Base-by-base conservation (phyloP, 2,888 invertebrate species). In the Drosophila parthenogenetica region DNA sequence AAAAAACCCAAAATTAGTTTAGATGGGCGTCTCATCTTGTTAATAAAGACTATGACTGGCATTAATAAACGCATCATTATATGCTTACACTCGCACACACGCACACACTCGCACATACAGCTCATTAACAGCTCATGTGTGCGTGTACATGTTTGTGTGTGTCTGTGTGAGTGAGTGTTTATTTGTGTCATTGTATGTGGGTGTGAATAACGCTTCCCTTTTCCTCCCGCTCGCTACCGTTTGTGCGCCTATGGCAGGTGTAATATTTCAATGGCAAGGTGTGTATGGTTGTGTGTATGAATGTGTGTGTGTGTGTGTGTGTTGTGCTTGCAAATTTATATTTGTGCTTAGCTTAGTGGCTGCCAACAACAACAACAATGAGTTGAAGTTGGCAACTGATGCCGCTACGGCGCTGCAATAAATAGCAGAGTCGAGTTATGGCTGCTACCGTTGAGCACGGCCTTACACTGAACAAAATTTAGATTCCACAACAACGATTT, bases 211-310 rank as follows among this genome's bases (percentile, higher is more conserved):
- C 63, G 37, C 71, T 46, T 50, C 70, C 50, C 69, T 62, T 63
- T 64, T 13, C 5, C 35, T 1, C 35, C 13, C 11, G 35, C 13
- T 35, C 11, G 35, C 13, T 35, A 35, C 35, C 3, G 13, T 35
- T 35, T 4, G 35, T 13, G 54, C 79, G 69, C 68, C 86, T 88
- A 86, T 82, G 82, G 89, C 83, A 84, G 83, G 84, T 84, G 89
- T 88, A 86, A 84, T 84, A 84, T 88, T 88, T 88, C 75, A 86
- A 82, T 82, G 77, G 61, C 58, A 62, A 66, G 81, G 68, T 69
- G 67, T 50, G 55, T 40, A 51, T 53, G 40, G 40, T 46, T 40
- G 43, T 42, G 22, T 58, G 59, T 48, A 49, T 45, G 13, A 53
- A 53, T 59, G 32, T 17, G 14, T 25, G 29, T 17, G 39, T 22